Base-by-base conservation (phyloP, 1,140 invertebrate species). In the Augochlora pura region DNA sequence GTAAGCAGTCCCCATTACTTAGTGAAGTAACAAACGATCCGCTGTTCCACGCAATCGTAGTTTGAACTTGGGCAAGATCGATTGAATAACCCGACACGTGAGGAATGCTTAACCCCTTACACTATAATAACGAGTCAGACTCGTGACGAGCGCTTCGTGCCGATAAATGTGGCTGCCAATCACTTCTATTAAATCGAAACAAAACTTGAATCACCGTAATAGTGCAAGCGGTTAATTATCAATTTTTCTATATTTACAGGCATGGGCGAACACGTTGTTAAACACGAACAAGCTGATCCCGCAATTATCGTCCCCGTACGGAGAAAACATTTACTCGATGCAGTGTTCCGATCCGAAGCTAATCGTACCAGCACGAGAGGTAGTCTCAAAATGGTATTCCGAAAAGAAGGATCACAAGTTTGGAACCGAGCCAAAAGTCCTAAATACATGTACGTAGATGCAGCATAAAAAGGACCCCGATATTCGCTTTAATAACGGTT, bases 191-290 rank as follows among this genome's bases (percentile, higher is more conserved):
- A n/a, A n/a, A n/a, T n/a, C n/a, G n/a, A n/a, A n/a, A n/a, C n/a
- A n/a, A n/a, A n/a, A n/a, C n/a, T n/a, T n/a, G n/a, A n/a, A n/a
- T n/a, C n/a, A n/a, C n/a, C n/a, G n/a, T n/a, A n/a, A n/a, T n/a
- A n/a, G n/a, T n/a, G n/a, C n/a, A n/a, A n/a, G n/a, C n/a, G n/a
- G n/a, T n/a, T n/a, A 69, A 72, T 78, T 78, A 57, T 14, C 10
- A 72, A 46, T 39, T 74, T 64, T 63, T 27, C 49, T 12, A 25
- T 71, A 14, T 69, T 32, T 64, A 38, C 79, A 93, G 94, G 81
- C 88, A 91, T 98, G 97, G 97, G 97, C 97, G 0, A 94, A 96
- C 46, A 95, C 95, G 57, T 93, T 98, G 65, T 95, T 97, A 1
- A 94, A 94, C 83, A 95, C 94, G 74, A 95, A 96, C 80, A 94